These are phyloP conservation scores for Smutsia temminckii DNA, from an alignment of 2,797 vertebrate genomes.

Conservation along the genomic window DNA sequence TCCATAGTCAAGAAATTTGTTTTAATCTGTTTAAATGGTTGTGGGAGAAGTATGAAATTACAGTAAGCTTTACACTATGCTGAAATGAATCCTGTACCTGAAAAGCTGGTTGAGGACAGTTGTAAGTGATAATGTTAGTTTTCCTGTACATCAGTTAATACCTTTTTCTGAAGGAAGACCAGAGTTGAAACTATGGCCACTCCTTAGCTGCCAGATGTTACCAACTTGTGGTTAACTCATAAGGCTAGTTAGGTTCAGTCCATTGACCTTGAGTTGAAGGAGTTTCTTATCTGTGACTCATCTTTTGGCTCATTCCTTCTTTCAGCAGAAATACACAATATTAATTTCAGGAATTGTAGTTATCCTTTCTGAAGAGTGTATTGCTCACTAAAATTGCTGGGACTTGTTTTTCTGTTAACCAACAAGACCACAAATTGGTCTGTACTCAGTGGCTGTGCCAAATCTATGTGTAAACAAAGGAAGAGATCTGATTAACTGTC, in stretches of 20 bases:
- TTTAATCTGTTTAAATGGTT: conserved; percentile 5
- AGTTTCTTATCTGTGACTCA: conserved; percentile 32
- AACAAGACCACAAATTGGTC: not conserved
- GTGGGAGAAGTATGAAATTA: not conserved
- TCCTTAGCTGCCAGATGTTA: not conserved
- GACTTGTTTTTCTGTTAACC: conserved; percentile 25
- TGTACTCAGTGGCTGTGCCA: not conserved
- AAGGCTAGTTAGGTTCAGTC: not conserved
- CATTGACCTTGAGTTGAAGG: conserved; percentile 11
- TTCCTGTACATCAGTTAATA: not conserved
- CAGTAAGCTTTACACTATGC: not conserved
- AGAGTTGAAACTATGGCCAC: conserved; percentile 19
- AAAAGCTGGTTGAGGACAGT: not conserved
- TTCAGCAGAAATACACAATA: conserved; percentile 52
- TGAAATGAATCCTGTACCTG: conserved; percentile 5
- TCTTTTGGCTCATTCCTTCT: conserved; percentile 42
- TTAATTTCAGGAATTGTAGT: conserved; percentile 59
- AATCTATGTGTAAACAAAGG: not conserved
- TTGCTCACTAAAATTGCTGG: conserved; percentile 23
- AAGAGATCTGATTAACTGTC: not conserved
- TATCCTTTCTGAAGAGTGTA: conserved; percentile 1
- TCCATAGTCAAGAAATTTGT: not conserved
- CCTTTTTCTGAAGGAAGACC: conserved; percentile 31
- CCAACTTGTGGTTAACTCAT: not conserved
- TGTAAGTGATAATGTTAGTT: not conserved